phyloP scores from a whole-genome alignment of 2,797 vertebrate species.

The Hydrocynus forskahlii region DNA sequence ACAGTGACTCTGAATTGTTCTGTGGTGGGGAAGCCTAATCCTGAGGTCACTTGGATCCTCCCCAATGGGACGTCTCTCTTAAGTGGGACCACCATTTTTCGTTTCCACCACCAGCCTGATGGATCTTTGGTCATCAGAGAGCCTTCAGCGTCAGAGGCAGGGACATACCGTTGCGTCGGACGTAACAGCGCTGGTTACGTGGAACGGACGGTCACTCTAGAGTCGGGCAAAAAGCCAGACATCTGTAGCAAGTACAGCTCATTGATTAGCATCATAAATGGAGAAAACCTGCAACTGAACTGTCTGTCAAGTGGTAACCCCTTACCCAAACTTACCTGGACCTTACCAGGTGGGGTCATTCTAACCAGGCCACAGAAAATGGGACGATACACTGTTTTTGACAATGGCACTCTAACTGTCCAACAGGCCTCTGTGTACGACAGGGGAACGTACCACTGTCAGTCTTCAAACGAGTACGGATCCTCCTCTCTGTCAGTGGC shows the following conservation, averaged over 20 bases:
- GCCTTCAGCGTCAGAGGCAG: conserved; percentile 70
- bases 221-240: conserved; percentile 72
- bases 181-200: conserved; percentile 74
- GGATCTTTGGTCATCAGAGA: conserved; percentile 76
- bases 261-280: conserved; percentile 86
- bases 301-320: conserved; percentile 73
- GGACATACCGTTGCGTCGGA: conserved; percentile 80
- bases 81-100: conserved; percentile 66
- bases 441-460: conserved; percentile 88
- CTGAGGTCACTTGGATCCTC: conserved; percentile 79
- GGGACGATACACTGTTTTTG: conserved; percentile 75
- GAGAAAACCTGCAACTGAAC: conserved; percentile 85
- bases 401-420: conserved; percentile 85
- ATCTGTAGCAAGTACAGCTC: conserved; percentile 77
- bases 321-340: conserved; percentile 78
- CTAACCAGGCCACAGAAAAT: conserved; percentile 77
- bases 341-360: conserved; percentile 80
- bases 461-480: conserved; percentile 70
- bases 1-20: conserved; percentile 82
- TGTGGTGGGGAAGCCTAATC: conserved; percentile 72
- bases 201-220: conserved; percentile 75
- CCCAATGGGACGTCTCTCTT: conserved; percentile 77
- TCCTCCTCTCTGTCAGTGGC: conserved; percentile 76
- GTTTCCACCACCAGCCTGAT: conserved; percentile 73
- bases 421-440: conserved; percentile 86